phyloP scores from a whole-genome alignment of 2,888 invertebrate species.

The Hemistola chrysoprasaria region DNA sequence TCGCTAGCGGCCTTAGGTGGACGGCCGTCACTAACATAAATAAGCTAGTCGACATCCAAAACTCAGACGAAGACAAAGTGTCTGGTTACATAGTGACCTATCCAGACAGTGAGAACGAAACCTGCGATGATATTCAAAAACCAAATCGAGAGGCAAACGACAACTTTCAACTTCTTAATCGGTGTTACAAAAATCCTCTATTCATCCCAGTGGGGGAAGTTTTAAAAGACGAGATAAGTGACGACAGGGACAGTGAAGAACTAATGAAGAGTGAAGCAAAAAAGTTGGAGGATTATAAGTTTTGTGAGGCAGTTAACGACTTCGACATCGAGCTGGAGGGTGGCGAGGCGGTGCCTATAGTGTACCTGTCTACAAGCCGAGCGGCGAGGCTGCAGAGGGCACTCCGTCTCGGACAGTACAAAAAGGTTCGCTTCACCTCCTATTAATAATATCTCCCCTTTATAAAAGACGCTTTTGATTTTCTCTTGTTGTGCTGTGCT shows the following conservation, averaged over 20 bases:
- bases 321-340: slow-evolving; percentile 71
- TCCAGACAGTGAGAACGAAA: slow-evolving; percentile 55
- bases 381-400: slow-evolving; percentile 79
- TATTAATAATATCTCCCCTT: slow-evolving; percentile 35
- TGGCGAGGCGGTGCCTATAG: slow-evolving; percentile 67
- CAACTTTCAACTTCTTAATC: slow-evolving; percentile 49
- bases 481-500: slow-evolving; percentile 29
- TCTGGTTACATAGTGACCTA: slow-evolving; percentile 61
- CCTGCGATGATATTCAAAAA: slow-evolving; percentile 41
- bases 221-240: slow-evolving; percentile 63
- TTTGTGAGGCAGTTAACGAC: slow-evolving; percentile 72
- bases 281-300: slow-evolving; percentile 72
- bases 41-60: slow-evolving; percentile 46
- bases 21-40: slow-evolving; percentile 47
- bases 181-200: slow-evolving; percentile 63
- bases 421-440: slow-evolving; percentile 77
- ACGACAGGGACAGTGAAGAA: slow-evolving; percentile 52
- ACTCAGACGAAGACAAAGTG: slow-evolving; percentile 43
- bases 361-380: slow-evolving; percentile 75
- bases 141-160: slow-evolving; percentile 41
- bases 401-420: slow-evolving; percentile 80
- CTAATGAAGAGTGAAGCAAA: slow-evolving; percentile 66
- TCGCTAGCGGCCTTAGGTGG: slow-evolving; percentile 57
- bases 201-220: slow-evolving; percentile 61
- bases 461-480: slow-evolving; percentile 33